Base-by-base conservation (phyloP, 2,797 vertebrate genomes). In the Trichosurus vulpecula region DNA sequence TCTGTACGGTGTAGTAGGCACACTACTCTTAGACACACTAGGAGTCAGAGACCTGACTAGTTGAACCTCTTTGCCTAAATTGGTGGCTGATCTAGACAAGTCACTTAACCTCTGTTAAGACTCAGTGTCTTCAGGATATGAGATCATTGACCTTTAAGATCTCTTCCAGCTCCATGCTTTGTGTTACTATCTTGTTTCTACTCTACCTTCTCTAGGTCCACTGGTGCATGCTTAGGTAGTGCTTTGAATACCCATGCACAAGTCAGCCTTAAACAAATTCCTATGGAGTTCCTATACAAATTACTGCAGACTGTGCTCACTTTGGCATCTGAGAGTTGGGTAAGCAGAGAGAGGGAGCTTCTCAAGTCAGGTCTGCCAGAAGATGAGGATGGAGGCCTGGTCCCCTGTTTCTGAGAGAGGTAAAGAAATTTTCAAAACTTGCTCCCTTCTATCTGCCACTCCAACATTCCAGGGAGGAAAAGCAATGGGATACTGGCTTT, bases 401-500 rank as follows among this genome's bases (percentile, higher is more conserved):
- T 6, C 61, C 35, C 61, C 35, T n/a, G 61, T 66, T n/a, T n/a
- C 8, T 66, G 61, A 92, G 41, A 5, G 29, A 3, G 90, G 11
- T 74, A 57, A 91, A 41, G 2, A 74, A 41, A 41, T 2, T n/a
- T n/a, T 16, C n/a, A 41, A 74, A n/a, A n/a, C 16, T 8, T 74
- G n/a, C 16, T 35, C 57, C 61, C 2, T 52, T 91, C 30, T 91
- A n/a, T 57, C 25, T 92, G 54, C 29, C 35, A 56, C 1, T 6
- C 92, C 14, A 30, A 74, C 47, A 57, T 92, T 95, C 90, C 87
- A 90, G 89, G 51, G 19, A 94, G 51, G 27, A n/a, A 93, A 91
- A 92, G 93, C 2, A 41, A 52, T 54, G 54, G 16, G 41, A n/a
- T 52, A 54, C 13, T 5, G 27, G 94, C 47, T 54, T 35, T 13